Base-by-base conservation (phyloP, 2,888 invertebrate species). In the Ophion slaviceki region DNA sequence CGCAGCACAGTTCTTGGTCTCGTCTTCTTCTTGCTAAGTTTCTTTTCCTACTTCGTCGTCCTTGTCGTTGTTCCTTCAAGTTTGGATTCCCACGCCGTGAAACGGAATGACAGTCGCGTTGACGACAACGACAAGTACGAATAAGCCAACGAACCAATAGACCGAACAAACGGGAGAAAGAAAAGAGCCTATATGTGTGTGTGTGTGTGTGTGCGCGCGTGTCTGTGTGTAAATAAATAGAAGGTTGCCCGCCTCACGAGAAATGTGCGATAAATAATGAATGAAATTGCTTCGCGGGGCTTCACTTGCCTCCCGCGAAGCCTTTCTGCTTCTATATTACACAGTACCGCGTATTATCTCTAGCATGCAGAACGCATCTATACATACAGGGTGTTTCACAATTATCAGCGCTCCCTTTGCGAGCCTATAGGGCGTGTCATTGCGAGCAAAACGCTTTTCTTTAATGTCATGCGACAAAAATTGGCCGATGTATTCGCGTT, bases 201-300 rank as follows among this genome's bases (percentile, higher is more conserved):
- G 45, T 4, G 47, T n/a, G n/a, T 11, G 53, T 24, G 28, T 1
- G 28, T 36, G 53, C 20, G 17, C 45, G 32, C 11, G 45, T 0
- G 47, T n/a, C n/a, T n/a, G 53, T 40, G 28, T 67, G n/a, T 64
- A 32, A 32, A 53, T 17, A 80, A 57, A 74, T 78, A 71, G 64
- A 75, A 68, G 77, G 40, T 59, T 77, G 74, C 2, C 74, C 67
- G 68, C 71, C 47, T 81, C 59, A 74, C 80, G 87, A 85, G 88
- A 88, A 89, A 88, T 88, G 86, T 79, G 85, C 88, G 88, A 90
- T 90, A 90, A 90, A 90, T 90, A 90, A 90, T 90, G 88, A 88
- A 90, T 89, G 89, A 90, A 89, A 89, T 90, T 89, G 88, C 89
- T 89, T 85, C 61, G 80, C 80, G 77, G 66, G 79, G 32, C 76